phyloP scores from a whole-genome alignment of 2,797 vertebrate species.

The Tiaroga cobitis region DNA sequence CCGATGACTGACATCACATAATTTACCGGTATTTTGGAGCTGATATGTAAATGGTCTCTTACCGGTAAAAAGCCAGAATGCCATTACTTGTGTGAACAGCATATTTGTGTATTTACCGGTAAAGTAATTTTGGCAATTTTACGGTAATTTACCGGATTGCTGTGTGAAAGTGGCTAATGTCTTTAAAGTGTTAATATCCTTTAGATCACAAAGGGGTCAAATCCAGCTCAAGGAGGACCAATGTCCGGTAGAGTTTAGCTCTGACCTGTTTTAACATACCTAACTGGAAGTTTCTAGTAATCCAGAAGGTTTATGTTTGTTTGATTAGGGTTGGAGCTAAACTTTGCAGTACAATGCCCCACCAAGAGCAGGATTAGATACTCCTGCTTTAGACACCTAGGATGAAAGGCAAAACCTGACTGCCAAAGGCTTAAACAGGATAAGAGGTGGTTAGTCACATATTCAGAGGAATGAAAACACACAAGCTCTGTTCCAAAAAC shows the following conservation, averaged over 20 bases:
- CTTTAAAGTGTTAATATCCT: background rate
- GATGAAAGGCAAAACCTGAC: background rate
- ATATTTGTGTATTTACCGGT: too few species aligned
- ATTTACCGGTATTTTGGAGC: too few species aligned
- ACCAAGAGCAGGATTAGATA: background rate
- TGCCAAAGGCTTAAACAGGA: background rate
- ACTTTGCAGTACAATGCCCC: background rate
- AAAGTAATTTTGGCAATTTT: too few species aligned
- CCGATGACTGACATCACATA: too few species aligned
- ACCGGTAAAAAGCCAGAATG: too few species aligned
- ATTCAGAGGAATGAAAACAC: slow-evolving; percentile 14
- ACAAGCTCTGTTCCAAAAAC: slow-evolving; percentile 32
- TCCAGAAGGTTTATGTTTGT: background rate
- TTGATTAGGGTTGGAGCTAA: background rate
- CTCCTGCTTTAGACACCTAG: background rate
- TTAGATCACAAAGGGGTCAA: background rate
- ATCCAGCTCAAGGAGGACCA: background rate
- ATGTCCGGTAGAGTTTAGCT: background rate
- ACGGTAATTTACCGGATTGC: too few species aligned
- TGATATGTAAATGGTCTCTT: too few species aligned
- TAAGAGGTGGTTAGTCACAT: slow-evolving; percentile 23
- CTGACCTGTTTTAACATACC: background rate
- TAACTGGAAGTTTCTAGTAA: background rate
- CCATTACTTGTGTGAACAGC: too few species aligned
- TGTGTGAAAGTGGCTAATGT: background rate